These are phyloP conservation scores for Tanaodytes sp. DNA, from an alignment of 2,888 invertebrate genomes.

Conservation along the genomic window DNA sequence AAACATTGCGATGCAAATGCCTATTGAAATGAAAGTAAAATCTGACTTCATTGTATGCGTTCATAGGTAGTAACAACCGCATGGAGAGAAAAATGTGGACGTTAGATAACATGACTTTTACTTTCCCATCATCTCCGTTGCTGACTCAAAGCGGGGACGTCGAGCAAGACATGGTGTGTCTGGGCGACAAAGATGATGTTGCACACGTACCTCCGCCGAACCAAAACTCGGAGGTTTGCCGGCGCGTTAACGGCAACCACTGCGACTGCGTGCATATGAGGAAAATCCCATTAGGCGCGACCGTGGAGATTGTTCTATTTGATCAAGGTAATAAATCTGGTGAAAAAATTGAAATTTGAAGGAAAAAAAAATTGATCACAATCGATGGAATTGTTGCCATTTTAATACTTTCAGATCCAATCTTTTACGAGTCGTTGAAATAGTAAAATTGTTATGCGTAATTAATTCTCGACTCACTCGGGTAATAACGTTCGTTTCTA, in stretches of 20 bases:
- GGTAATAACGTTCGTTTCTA: too few species aligned
- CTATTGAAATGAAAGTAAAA: conserved; percentile 36
- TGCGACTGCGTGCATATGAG: conserved; percentile 86
- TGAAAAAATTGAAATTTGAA: too few species aligned
- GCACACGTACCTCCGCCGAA: conserved; percentile 52
- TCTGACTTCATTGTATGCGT: conserved; percentile 15
- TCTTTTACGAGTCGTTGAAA: too few species aligned
- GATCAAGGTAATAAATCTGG: conserved; percentile 80
- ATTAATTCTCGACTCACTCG: too few species aligned
- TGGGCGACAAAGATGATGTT: conserved; percentile 60
- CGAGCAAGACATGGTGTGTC: conserved; percentile 75
- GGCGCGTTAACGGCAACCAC: conserved; percentile 20
- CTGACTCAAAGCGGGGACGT: conserved; percentile 82
- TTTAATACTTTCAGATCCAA: too few species aligned
- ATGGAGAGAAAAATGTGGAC: conserved; percentile 73
- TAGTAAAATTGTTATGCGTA: too few species aligned
- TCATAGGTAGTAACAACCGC: conserved; percentile 76
- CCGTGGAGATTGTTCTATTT: conserved; percentile 82
- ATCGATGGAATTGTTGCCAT: too few species aligned
- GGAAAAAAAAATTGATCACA: too few species aligned
- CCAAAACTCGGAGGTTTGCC: conserved; percentile 45
- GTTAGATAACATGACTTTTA: conserved; percentile 82
- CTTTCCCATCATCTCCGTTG: conserved; percentile 84
- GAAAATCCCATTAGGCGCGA: conserved; percentile 78
- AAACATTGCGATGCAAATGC: conserved; percentile 10